Base-by-base conservation (phyloP, 2,888 invertebrate genomes). In the Caenorhabditis zanzibari region DNA sequence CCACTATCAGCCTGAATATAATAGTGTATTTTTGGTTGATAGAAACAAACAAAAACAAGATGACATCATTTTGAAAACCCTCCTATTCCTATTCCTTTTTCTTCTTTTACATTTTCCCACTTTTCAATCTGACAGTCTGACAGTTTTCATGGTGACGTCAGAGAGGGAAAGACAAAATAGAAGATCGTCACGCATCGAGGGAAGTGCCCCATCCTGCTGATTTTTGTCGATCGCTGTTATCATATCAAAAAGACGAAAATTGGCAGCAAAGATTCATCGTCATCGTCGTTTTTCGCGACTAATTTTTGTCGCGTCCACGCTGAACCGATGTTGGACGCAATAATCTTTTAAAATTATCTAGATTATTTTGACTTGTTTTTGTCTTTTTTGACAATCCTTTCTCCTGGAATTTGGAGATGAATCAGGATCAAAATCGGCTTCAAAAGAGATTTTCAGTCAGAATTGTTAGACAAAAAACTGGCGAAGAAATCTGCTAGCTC, bases 221-320 rank as follows among this genome's bases (percentile, higher is more conserved):
- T 68, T 68, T 68, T 68, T 68, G 68, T 68, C 71, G 58, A 71
- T 59, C 59, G 47, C 24, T 35, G 59, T 59, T 76, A 76, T 76
- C 75, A 76, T 76, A 75, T 75, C 75, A 66, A 32, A 54, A 49
- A 41, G 26, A 52, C 26, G 38, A 49, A 76, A 76, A 59, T 66
- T 68, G 75, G 66, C 75, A 68, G 59, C 75, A 68, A 76, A 68
- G 68, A 76, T 76, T 68, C 68, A 2, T 38, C 52, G 73, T 63
- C 41, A 26, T 52, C n/a, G 28, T 64, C 35, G 32, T 26, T 54
- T 71, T 35, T 75, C 75, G 24, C 22, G 47, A 41, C 41, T 52
- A 10, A 24, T 35, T 59, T 32, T 61, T 63, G 26, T 49, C 44
- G 75, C 44, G 64, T 68, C 68, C 68, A 54, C 9, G 9, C 54